Conservation (phyloP, 2,888 invertebrate species). For the Leuctra nigra region DNA sequence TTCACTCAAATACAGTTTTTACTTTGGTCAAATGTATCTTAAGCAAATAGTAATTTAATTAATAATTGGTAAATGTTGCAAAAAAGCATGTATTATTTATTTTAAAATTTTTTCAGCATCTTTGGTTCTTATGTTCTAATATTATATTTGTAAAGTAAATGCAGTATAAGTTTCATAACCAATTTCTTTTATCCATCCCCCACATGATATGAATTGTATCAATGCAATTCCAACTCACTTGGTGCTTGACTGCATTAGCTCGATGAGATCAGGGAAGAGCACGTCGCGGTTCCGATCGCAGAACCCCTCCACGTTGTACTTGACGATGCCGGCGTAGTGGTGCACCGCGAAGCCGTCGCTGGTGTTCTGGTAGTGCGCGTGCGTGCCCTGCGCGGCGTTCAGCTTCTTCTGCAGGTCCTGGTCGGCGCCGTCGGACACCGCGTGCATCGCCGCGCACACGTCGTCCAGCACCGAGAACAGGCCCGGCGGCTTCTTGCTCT, state of each 20-base stretch:
- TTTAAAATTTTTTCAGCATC: too few relatives aligned
- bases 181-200: too few relatives aligned
- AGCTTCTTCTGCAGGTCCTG: conserved; percentile 45
- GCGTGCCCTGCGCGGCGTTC: conserved; percentile 35
- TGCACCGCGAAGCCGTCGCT: conserved; percentile 52
- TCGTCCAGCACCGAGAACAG: conserved; percentile 59
- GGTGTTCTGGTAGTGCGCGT: conserved; percentile 52
- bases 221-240: too few relatives aligned
- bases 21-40: too few relatives aligned
- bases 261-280: conserved; percentile 55
- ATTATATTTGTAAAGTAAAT: too few relatives aligned
- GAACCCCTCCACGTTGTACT: conserved; percentile 56
- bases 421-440: conserved; percentile 57
- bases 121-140: too few relatives aligned
- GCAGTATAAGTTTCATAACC: too few relatives aligned
- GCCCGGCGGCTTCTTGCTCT: conserved; percentile 54
- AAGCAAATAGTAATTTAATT: too few relatives aligned
- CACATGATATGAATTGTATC: too few relatives aligned
- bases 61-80: too few relatives aligned
- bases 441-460: conserved; percentile 61
- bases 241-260: conserved; percentile 56
- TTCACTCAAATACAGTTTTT: too few relatives aligned
- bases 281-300: conserved; percentile 63
- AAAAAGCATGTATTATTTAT: too few relatives aligned
- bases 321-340: conserved; percentile 62